Evolutionary conservation across 2,113 vertebrate genomes (phyloP).

Genomic region (Herpetotheres cachinnans): DNA sequence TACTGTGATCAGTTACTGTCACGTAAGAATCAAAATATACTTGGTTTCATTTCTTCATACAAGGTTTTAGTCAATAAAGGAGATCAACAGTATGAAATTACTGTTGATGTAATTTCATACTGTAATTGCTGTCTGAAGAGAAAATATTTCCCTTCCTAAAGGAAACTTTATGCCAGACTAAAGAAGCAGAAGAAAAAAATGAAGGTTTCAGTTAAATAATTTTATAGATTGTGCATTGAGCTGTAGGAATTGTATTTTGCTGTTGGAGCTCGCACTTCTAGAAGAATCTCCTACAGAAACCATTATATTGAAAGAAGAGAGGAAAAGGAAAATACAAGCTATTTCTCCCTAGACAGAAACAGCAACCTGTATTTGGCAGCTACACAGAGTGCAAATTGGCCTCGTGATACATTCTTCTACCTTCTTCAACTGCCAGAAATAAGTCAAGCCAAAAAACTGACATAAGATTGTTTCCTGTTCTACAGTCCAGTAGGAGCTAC

Average conservation of each 20-base stretch:
- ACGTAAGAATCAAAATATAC: neutral
- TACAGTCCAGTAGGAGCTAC: neutral
- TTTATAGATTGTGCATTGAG: neutral
- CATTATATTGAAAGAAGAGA: neutral
- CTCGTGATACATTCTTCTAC: neutral
- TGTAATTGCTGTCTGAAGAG: neutral
- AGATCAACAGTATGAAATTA: neutral
- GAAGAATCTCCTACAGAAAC: neutral
- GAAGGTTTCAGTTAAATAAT: neutral
- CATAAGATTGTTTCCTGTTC: neutral
- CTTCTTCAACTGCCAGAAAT: neutral
- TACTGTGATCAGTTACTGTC: neutral
- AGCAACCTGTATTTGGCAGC: neutral
- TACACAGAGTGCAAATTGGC: neutral
- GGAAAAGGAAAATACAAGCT: neutral
- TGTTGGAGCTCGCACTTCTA: neutral
- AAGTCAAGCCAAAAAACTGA: neutral
- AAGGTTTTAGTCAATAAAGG: neutral
- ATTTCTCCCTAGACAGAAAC: neutral
- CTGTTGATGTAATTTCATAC: too few relatives aligned
- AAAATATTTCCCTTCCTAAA: neutral
- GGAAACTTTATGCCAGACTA: neutral
- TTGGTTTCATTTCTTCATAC: neutral
- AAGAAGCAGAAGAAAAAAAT: neutral
- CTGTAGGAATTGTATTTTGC: neutral